Evolutionary conservation across 1,140 invertebrate genomes (phyloP).

Genomic region (Drosophila pachea): DNA sequence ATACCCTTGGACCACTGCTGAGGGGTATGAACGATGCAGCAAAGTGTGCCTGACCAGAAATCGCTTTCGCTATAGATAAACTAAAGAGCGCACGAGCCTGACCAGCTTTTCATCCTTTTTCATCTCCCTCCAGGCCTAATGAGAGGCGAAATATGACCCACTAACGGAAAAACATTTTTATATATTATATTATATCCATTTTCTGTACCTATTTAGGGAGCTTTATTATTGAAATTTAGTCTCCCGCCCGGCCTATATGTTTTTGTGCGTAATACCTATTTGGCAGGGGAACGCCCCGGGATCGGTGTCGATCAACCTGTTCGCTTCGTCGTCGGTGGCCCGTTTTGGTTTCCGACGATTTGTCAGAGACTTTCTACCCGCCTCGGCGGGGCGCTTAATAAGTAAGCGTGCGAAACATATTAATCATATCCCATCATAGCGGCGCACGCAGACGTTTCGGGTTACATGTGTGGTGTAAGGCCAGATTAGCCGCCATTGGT

Average conservation of each 20-base stretch:
- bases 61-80: neutral
- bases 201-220: too few species aligned
- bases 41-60: neutral
- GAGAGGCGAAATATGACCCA: too few species aligned
- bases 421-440: conserved; percentile 62
- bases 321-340: neutral
- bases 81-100: too few species aligned
- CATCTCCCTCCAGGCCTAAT: too few species aligned
- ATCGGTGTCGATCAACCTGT: conserved; percentile 8
- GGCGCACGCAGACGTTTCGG: conserved; percentile 22
- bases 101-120: too few species aligned
- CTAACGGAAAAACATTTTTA: too few species aligned
- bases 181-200: too few species aligned
- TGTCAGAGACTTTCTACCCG: conserved; percentile 33
- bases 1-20: conserved; percentile 61
- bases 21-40: conserved; percentile 27
- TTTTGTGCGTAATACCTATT: neutral
- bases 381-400: conserved; percentile 48
- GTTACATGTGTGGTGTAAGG: conserved; percentile 56
- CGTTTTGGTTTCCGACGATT: conserved; percentile 15
- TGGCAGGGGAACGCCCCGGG: neutral
- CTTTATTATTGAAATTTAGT: too few species aligned
- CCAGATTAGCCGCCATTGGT: conserved; percentile 60
- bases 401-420: conserved; percentile 74
- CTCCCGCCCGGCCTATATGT: too few species aligned